Conservation (phyloP, 2,888 invertebrate species). For the Tipula helvola region DNA sequence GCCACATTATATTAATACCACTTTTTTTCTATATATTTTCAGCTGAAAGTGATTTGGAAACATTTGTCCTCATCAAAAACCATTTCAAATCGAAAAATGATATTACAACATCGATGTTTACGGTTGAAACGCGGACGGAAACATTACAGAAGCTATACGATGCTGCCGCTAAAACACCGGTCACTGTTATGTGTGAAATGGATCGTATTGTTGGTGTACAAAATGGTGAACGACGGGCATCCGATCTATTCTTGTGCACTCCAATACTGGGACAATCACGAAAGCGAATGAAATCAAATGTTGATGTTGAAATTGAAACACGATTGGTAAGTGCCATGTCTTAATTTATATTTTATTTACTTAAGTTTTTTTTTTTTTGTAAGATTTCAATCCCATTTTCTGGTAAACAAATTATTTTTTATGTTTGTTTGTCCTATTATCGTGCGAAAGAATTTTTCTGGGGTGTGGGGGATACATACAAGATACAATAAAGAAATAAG, state of each 20-base stretch:
- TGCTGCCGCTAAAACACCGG: constrained; percentile 53
- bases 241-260: constrained; percentile 66
- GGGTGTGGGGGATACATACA: not conserved
- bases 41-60: constrained; percentile 87
- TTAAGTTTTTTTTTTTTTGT: not conserved
- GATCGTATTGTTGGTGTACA: constrained; percentile 38
- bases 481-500: not conserved
- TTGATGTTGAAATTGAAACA: constrained; percentile 77
- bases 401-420: not conserved
- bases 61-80: constrained; percentile 66
- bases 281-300: constrained; percentile 51
- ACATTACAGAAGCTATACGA: constrained; percentile 68
- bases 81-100: constrained; percentile 62
- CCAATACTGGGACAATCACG: constrained; percentile 64
- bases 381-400: not conserved
- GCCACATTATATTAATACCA: too few species aligned
- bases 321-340: constrained; percentile 55
- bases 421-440: not conserved
- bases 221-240: constrained; percentile 42
- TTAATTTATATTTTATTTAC: not conserved
- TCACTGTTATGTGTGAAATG: constrained; percentile 51
- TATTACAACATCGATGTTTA: constrained; percentile 62
- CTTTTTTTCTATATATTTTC: constrained; percentile 37
- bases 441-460: not conserved
- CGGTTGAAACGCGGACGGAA: constrained; percentile 56